A percentile compares a stretch with the other conserved stretches of the same genome.
Conservation (phyloP, 2,888 invertebrate species). For the Hyppa rectilinea region DNA sequence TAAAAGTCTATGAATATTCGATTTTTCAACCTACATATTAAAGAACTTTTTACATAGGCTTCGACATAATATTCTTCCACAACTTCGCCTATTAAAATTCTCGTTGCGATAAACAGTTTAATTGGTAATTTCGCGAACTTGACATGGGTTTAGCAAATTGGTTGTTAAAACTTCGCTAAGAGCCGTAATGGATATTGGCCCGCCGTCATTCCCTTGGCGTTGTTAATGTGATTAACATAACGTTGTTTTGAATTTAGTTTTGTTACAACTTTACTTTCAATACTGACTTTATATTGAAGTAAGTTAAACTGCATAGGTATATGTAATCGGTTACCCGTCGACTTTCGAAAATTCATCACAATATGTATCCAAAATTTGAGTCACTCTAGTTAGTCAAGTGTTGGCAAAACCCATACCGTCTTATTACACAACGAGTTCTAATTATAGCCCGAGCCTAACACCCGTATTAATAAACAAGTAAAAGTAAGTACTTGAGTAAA, state of each 20-base stretch:
- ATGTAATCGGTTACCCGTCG: too few species aligned
- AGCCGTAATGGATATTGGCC: slow-evolving; percentile 57
- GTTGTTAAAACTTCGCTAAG: slow-evolving; percentile 71
- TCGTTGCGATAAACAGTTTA: slow-evolving; percentile 53
- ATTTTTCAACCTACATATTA: background rate
- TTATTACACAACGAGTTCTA: too few species aligned
- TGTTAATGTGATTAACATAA: slow-evolving; percentile 50
- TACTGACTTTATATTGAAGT: too few species aligned
- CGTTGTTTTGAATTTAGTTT: slow-evolving; percentile 26
- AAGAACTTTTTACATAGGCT: slow-evolving; percentile 11
- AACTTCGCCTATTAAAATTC: slow-evolving; percentile 43
- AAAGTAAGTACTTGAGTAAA: too few species aligned
- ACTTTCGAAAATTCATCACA: too few species aligned
- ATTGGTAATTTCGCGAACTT: slow-evolving; percentile 67
- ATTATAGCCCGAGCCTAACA: too few species aligned
- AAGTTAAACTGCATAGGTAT: too few species aligned
- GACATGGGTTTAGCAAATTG: slow-evolving; percentile 72
- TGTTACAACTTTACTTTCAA: background rate
- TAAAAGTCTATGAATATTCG: too few species aligned
- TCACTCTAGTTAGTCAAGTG: too few species aligned
- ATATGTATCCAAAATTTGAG: too few species aligned
- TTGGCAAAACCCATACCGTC: too few species aligned
- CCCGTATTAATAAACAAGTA: too few species aligned
- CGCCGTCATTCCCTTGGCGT: slow-evolving; percentile 37
- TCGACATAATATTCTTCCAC: slow-evolving; percentile 10